Base-by-base conservation (phyloP, 1,140 invertebrate species). In the Bombus superbus region DNA sequence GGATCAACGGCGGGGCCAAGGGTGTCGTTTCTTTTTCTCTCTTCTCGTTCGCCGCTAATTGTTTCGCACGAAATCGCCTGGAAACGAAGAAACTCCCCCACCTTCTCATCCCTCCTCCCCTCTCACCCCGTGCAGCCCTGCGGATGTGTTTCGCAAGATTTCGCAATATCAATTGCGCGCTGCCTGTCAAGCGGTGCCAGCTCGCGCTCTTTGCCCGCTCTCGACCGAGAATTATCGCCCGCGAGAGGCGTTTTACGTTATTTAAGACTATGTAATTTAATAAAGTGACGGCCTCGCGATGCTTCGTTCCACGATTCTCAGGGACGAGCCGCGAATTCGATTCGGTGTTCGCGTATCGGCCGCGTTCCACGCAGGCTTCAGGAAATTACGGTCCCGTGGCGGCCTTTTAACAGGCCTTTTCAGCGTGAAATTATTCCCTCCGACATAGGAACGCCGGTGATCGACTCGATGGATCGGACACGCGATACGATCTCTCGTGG, bases 101-200 rank as follows among this genome's bases (percentile, higher is more conserved):
- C 28, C 28, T 40, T 72, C 15, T 64, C 64, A 35, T 22, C 35
- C 40, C 42, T 71, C 76, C 47, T 28, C 79, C 53, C 74, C 38
- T 42, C 66, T 28, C 13, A 42, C 68, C 47, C 62, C 38, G 18
- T 47, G 40, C 22, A 53, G 47, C 47, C 47, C 47, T 18, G 11
- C 18, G 22, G 47, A 47, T 28, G 22, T 18, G 66, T 90, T 89
- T 89, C 85, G 88, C 77, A 90, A 90, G 5, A 28, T 90, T 90
- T 89, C 88, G 88, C 74, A 90, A 90, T 90, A 90, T 90, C 88
- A 90, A 89, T 90, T 89, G 86, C 88, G 59, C 85, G 88, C 53
- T 87, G 89, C 88, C 88, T 90, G 88, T 90, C 88, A 89, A 84
- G 85, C 82, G 66, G 25, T 79, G 69, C 86, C 42, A 28, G 42